phyloP scores from a whole-genome alignment of 2,113 vertebrate genomes.

The Ptilorrhoa leucosticta region DNA sequence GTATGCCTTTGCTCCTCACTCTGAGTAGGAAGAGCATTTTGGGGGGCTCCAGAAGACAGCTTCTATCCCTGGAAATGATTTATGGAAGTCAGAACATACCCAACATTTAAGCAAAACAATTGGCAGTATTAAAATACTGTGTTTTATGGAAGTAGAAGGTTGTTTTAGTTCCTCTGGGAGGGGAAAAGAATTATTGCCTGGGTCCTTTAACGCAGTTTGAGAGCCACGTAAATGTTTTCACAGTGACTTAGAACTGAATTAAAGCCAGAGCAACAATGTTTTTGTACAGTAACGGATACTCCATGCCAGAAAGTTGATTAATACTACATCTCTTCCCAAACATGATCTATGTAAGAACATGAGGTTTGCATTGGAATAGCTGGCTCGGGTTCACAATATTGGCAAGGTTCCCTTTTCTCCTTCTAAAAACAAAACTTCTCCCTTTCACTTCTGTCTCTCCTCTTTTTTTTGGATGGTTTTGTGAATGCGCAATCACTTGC shows the following conservation, averaged over 20 bases:
- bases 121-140: conserved; percentile 3
- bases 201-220: conserved; percentile 58
- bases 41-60: not conserved
- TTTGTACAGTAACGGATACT: conserved; percentile 63
- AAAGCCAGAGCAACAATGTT: conserved; percentile 64
- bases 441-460: conserved; percentile 18
- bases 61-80: not conserved
- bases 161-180: conserved; percentile 31
- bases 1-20: not conserved
- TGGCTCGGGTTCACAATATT: conserved; percentile 26
- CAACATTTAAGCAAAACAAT: not conserved
- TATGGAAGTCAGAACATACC: not conserved
- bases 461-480: not conserved
- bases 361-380: conserved; percentile 59
- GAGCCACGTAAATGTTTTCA: conserved; percentile 69
- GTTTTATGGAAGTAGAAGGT: conserved; percentile 16
- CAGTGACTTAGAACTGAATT: conserved; percentile 68
- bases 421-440: conserved; percentile 46
- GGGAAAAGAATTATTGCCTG: conserved; percentile 43
- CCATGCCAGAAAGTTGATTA: conserved; percentile 58
- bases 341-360: conserved; percentile 37
- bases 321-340: conserved; percentile 46
- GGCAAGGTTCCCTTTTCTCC: conserved; percentile 33
- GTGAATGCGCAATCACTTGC: not conserved
- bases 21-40: not conserved